Percentiles rank a stretch among this genome's conserved stretches.
Evolutionary conservation across 2,888 invertebrate genomes (phyloP).

Genomic region (Dynastes grantii): DNA sequence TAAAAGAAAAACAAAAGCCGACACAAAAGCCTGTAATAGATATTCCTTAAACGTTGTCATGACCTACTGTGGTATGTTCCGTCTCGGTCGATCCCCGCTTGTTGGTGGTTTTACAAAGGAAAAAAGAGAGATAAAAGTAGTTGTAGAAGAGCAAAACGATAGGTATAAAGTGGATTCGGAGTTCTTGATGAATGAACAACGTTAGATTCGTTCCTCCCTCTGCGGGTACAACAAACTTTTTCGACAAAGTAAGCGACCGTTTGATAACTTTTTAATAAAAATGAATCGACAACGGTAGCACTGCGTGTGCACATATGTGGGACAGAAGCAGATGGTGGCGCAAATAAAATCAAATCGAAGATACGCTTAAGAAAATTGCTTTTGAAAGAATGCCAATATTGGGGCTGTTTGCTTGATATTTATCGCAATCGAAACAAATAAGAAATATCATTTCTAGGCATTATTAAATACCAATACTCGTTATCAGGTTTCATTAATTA

Average conservation of each 20-base stretch:
- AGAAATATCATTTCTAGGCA: neutral
- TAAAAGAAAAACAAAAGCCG: conserved; percentile 40
- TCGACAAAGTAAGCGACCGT: conserved; percentile 41
- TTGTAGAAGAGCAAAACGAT: neutral
- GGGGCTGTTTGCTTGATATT: neutral
- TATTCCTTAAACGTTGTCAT: conserved; percentile 39
- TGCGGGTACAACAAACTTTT: conserved; percentile 38
- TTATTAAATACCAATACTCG: no score
- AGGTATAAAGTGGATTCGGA: conserved; percentile 34
- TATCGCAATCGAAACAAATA: conserved; percentile 14
- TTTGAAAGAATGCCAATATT: conserved; percentile 32
- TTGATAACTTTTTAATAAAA: conserved; percentile 47
- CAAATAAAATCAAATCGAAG: conserved; percentile 27
- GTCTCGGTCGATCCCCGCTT: conserved; percentile 6
- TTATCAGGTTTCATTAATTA: no score
- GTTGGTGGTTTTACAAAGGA: neutral
- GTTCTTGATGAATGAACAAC: conserved; percentile 47
- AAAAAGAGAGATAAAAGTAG: conserved; percentile 10
- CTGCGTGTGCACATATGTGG: conserved; percentile 16
- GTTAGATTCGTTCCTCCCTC: conserved; percentile 5
- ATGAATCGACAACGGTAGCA: conserved; percentile 27
- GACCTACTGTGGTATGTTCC: neutral
- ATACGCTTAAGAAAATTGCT: conserved; percentile 23
- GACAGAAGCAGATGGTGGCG: conserved; percentile 25
- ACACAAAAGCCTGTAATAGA: conserved; percentile 33